Base-by-base conservation (phyloP, 1,140 invertebrate species). In the Rhizoglyphus robini region DNA sequence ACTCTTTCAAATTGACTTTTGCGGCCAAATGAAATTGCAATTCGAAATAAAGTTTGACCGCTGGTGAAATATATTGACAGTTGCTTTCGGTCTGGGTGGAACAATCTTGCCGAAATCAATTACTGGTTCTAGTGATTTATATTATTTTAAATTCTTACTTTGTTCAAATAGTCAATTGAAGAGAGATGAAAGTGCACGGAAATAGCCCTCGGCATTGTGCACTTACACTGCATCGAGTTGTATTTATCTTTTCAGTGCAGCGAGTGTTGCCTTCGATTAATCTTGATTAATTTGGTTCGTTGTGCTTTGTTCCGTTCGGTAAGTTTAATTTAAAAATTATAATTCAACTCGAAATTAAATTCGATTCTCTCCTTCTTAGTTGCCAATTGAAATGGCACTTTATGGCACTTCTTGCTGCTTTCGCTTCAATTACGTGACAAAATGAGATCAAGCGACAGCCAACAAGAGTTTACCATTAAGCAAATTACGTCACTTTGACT, bases 391-490 rank as follows among this genome's bases (percentile, higher is more conserved):
- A 46, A 46, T 46, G 15, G 41, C 41, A 46, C 41, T 46, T 46
- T 46, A n/a, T n/a, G n/a, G n/a, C n/a, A n/a, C n/a, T n/a, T n/a
- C n/a, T n/a, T n/a, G n/a, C n/a, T n/a, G n/a, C n/a, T n/a, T n/a
- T n/a, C n/a, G 41, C 8, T 54, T 54, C 51, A 54, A 54, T 54
- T 54, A 54, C 8, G 23, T 20, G 51, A 54, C 51, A 54, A 32
- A 54, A 54, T 54, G 51, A 54, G 51, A 54, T 54, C 51, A 54
- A 54, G 51, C 51, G 51, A 54, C 51, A 54, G 51, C 23, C 51
- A 54, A 54, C 51, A 54, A 54, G 51, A 54, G 51, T 54, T 54
- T 54, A 54, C 51, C 51, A 54, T 54, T 54, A 54, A 54, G 51
- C 51, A 54, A 54, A 54, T 54, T 54, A 54, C 51, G 51, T 54